Evolutionary conservation across 2,797 vertebrate species (phyloP).

Genomic region (Sandelia bainsii): DNA sequence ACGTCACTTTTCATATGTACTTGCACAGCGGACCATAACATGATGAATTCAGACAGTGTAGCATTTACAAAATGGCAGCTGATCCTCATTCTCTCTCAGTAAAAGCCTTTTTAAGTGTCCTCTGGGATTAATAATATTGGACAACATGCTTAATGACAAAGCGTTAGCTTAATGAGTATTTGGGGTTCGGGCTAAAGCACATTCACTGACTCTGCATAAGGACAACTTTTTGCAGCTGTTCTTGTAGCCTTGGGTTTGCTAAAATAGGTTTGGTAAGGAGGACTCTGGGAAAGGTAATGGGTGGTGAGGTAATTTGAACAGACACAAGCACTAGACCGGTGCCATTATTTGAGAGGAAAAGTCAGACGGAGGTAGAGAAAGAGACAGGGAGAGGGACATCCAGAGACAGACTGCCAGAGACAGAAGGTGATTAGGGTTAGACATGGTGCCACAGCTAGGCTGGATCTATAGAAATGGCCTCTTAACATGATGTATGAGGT

Average conservation of each 20-base stretch:
- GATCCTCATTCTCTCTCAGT: slow-evolving; percentile 32
- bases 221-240: slow-evolving; percentile 23
- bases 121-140: slow-evolving; percentile 61
- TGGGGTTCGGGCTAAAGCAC: slow-evolving; percentile 46
- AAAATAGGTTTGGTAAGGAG: slow-evolving; percentile 48
- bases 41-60: background rate
- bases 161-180: slow-evolving; percentile 64
- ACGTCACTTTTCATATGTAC: background rate
- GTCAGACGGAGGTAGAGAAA: slow-evolving; percentile 29
- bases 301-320: slow-evolving; percentile 61
- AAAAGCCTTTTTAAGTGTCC: slow-evolving; percentile 71
- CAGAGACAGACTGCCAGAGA: slow-evolving; percentile 73
- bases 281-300: slow-evolving; percentile 64
- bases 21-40: background rate
- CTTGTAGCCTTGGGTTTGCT: slow-evolving; percentile 39
- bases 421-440: slow-evolving; percentile 79
- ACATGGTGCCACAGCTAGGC: slow-evolving; percentile 71
- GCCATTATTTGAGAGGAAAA: slow-evolving; percentile 66
- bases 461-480: slow-evolving; percentile 79
- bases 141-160: slow-evolving; percentile 55
- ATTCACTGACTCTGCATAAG: slow-evolving; percentile 22
- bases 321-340: slow-evolving; percentile 52
- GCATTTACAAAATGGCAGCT: slow-evolving; percentile 11
- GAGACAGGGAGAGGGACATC: slow-evolving; percentile 55
- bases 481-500: slow-evolving; percentile 75